A percentile compares a stretch with the other conserved stretches of the same genome.
Conservation (phyloP, 2,113 vertebrate genomes). For the Corapipo altera region DNA sequence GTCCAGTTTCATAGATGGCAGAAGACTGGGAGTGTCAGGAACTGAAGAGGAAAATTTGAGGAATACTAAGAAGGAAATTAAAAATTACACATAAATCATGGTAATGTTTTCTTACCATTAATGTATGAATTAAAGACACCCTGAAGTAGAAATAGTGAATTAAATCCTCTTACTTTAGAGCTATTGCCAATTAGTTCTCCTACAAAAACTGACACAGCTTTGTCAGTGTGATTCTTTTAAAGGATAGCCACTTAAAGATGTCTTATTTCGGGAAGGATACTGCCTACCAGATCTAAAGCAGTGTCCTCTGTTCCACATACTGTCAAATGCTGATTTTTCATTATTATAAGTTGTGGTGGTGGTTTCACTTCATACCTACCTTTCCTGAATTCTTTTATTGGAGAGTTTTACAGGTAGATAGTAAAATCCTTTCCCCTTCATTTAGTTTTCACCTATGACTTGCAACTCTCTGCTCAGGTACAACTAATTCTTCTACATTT, state of each 20-base stretch:
- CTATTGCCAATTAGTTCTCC: background rate
- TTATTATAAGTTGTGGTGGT: background rate
- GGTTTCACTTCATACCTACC: background rate
- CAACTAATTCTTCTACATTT: slow-evolving; percentile 33
- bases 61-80: background rate
- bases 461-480: background rate
- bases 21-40: background rate
- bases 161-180: background rate
- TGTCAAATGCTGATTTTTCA: background rate
- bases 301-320: background rate
- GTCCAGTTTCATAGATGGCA: background rate
- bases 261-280: background rate
- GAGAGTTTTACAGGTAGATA: background rate
- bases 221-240: background rate
- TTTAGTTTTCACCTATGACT: slow-evolving; percentile 29
- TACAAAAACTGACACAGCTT: background rate
- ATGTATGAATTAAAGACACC: background rate
- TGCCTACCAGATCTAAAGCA: background rate
- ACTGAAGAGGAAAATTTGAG: background rate
- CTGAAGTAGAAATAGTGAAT: background rate
- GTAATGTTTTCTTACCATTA: background rate
- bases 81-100: background rate
- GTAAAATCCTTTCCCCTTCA: background rate
- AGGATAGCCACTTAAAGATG: background rate
- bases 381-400: background rate